Base-by-base conservation (phyloP, 2,113 vertebrate genomes). In the Poicephalus meyeri region DNA sequence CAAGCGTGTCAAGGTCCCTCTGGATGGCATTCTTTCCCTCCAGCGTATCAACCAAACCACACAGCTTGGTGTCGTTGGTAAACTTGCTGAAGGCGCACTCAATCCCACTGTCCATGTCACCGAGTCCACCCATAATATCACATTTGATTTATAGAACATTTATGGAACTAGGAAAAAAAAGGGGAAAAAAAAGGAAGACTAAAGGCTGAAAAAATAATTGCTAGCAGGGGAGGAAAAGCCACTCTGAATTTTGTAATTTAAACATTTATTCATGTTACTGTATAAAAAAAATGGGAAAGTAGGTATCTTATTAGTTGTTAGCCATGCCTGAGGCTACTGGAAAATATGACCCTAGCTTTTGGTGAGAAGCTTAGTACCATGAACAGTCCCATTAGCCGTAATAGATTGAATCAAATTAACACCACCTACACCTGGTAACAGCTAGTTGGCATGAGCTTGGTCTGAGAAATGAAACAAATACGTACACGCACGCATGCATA, bases 401-500 rank as follows among this genome's bases (percentile, higher is more conserved):
- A 37, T 6, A 72, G 24, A 56, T 9, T 66, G 12, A 52, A 47
- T 52, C 15, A 61, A 79, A 69, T 44, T 71, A 76, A 2, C 37
- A 53, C 65, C 35, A 8, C 8, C 49, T 52, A 3, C 11, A 16
- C 18, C n/a, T 72, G 46, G 10, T 55, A 53, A 52, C 11, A 37
- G 24, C 10, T 44, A 52, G 4, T 16, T 21, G 25, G 52, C 8
- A 24, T 84, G 37, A 74, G 21, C 23, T 58, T 41, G 11, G 12
- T 13, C 31, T 81, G 52, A 68, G 41, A 82, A 89, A 73, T 25
- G 6, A 64, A 76, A 68, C 35, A 55, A 69, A 61, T 28, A 42
- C 3, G 3, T 35, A 20, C 3, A 8, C 6, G 1, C 15, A 16
- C 23, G 5, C 7, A 23, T 28, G 28, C 1, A 8, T 17, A 29